phyloP scores from a whole-genome alignment of 92 coral and sea anemone genomes.

The Zoanthus sansibaricus region DNA sequence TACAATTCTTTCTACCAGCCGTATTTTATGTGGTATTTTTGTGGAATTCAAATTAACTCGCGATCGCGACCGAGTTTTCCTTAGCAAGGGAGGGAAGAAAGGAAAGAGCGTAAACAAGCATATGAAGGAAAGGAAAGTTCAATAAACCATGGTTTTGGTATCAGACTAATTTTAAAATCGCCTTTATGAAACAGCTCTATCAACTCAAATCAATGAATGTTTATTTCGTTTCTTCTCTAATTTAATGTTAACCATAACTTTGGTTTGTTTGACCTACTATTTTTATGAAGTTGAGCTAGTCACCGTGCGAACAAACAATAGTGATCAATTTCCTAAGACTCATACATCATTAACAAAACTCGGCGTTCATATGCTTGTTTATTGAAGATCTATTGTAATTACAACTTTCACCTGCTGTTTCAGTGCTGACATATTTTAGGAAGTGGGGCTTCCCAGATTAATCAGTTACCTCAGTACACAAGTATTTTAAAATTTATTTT shows the following conservation, averaged over 20 bases:
- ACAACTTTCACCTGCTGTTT: conserved; percentile 4
- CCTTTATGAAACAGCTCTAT: neutral
- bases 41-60: conserved; percentile 1
- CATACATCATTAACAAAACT: neutral
- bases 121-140: neutral
- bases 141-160: neutral
- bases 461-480: too few relatives aligned
- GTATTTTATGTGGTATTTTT: neutral
- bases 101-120: neutral
- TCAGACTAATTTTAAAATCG: neutral
- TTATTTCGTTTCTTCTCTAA: neutral
- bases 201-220: neutral
- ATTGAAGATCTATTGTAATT: neutral
- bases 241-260: neutral
- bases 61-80: neutral
- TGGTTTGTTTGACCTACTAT: neutral
- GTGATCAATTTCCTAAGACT: neutral
- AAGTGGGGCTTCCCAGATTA: neutral
- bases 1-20: neutral
- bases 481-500: too few relatives aligned
- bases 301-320: neutral
- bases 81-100: neutral
- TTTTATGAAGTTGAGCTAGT: neutral
- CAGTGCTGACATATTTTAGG: neutral
- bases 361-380: neutral